Base-by-base conservation (phyloP, 1,140 invertebrate genomes). In the Scylla paramamosain region DNA sequence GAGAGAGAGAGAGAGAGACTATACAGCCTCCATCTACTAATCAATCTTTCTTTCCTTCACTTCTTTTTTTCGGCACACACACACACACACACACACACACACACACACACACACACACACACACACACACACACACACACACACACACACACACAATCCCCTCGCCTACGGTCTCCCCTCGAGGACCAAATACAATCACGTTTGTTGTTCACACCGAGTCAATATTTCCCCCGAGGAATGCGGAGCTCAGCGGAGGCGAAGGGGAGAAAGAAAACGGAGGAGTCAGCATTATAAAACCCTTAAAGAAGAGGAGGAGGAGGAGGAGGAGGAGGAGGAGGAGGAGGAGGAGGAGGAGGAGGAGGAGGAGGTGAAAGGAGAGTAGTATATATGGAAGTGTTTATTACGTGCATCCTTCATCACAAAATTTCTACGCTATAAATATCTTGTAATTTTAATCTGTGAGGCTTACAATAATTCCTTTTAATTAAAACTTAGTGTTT, bases 1-100 rank as follows among this genome's bases (percentile, higher is more conserved):
- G 89, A 91, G 48, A 91, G 89, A 52, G 46, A 90, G 25, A 91
- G 89, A 46, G 45, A 52, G 89, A n/a, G 88, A 90, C 12, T n/a
- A 31, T 86, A 31, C 12, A 7, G 3, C 83, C 28, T 86, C 83
- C 31, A 91, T 29, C 28, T 25, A 52, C 89, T 67, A n/a, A n/a
- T 12, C 45, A 14, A 6, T 59, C 45, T 31, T 25, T 59, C 32
- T 91, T 14, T 91, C 45, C 6, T 25, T 29, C 16, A 59, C 52
- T 8, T 14, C 10, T 59, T 14, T 20, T 14, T 20, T 48, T 4
- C 2, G 16, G 39, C 46, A 48, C 46, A 48, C 6, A 48, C 4
- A 48, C 0, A 59, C 0, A 59, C 52, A 59, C 52, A 59, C 52
- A 12, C 52, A 12, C 52, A 14, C 52, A 14, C 52, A 39, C 39